Base-by-base conservation (phyloP, 2,113 vertebrate genomes). In the Oceanodroma tethys region DNA sequence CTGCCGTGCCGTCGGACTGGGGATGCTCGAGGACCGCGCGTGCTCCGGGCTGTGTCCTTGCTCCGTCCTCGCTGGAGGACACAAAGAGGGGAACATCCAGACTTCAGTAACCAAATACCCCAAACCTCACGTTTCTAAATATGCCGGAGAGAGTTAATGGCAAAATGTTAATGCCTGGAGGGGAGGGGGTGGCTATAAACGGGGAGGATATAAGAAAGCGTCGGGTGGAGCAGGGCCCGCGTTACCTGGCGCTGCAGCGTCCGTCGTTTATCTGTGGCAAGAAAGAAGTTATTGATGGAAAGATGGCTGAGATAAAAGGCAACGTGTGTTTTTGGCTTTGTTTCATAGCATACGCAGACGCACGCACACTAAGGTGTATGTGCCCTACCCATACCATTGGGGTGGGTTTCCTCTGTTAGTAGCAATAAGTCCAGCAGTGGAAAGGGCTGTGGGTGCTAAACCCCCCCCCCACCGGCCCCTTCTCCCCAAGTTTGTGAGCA, bases 41-140 rank as follows among this genome's bases (percentile, higher is more conserved):
- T 71, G 92, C 36, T 23, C 36, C 3, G 4, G 68, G 60, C 27
- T 94, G 86, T 65, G 86, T 74, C 8, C 1, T 71, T 78, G 11
- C 60, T 86, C 96, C 86, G 59, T 95, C 60, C 92, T 56, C 40
- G 80, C 43, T 60, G 65, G 48, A 93, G 63, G 86, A 84, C 81
- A 73, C 52, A 85, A 59, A 73, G 71, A 94, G 73, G 30, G 67
- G 72, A 93, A 67, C 56, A 63, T 38, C 45, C 68, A 83, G 62
- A 47, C 83, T 68, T 90, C 47, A 42, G 53, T 75, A 75, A 63
- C 60, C 36, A 4, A 89, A 72, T 40, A 42, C 38, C 80, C 45
- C 29, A 68, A 65, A 71, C 45, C 65, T 47, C 40, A 18, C n/a
- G 55, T 88, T 97, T 81, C 55, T 70, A 56, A 85, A 63, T 36